Evolutionary conservation across 2,113 vertebrate species (phyloP), one percentile per base, ranked within the genome.

Genomic region (Scomber scombrus): DNA sequence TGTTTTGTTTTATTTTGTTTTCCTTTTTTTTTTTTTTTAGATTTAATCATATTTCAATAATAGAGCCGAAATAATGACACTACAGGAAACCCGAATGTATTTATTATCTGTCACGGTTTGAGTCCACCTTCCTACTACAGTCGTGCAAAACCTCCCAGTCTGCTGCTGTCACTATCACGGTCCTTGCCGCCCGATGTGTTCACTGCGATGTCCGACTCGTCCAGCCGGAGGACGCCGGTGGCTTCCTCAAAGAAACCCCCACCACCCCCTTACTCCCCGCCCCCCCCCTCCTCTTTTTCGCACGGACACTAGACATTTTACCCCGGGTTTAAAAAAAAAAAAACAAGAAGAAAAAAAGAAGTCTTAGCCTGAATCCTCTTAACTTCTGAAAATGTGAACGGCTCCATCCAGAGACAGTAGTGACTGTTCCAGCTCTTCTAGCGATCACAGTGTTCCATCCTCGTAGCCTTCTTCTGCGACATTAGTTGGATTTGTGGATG

Each of bases 81-180:
- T 94, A 93, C 92, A 93, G 92, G 93, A 90, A 88, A 95, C 91
- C 74, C 82, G 96, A 97, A 96, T 96, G 96, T 97, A 97, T 97
- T 97, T 97, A 97, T 97, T 96, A 95, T 93, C 72, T 91, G 76
- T 86, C 78, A 94, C 72, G 91, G 65, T 88, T 90, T 85, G 71
- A 93, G 91, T 94, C 90, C 87, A 93, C 91, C 93, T 94, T 94
- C 90, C 86, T 93, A 75, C 69, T 80, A 93, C 91, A 90, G 63
- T 93, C 91, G 82, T 19, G 80, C 89, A 23, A 78, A 87, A 93
- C 78, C 85, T 88, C 93, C 94, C 84, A 84, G 90, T 93, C 94
- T 96, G 95, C 96, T 97, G 96, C 96, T 96, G 88, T 88, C 88
- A 66, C 78, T 18, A 47, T 45, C 47, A 3, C 16, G 73, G 70